Conservation (phyloP, 2,888 invertebrate genomes). For the Cheilosia grossa region DNA sequence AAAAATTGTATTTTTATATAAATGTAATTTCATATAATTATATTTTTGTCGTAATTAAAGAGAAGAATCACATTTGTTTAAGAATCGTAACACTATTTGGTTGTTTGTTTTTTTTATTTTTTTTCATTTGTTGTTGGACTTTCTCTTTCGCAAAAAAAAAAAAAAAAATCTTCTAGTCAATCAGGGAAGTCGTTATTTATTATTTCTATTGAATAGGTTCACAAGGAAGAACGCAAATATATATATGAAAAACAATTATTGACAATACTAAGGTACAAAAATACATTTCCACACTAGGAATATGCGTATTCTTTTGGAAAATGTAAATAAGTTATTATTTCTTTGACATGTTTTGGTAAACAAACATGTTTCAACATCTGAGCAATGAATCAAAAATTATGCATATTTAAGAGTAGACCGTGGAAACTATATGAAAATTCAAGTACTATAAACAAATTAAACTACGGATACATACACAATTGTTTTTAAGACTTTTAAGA, state of each 20-base stretch:
- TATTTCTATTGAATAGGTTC: constrained; percentile 10
- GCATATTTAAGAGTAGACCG: constrained; percentile 39
- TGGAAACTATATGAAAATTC: constrained; percentile 37
- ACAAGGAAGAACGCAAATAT: constrained; percentile 26
- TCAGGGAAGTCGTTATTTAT: constrained; percentile 67
- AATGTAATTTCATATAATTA: background rate
- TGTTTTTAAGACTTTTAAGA: constrained; percentile 57
- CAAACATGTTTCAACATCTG: constrained; percentile 17
- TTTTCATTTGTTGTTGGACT: constrained; percentile 6
- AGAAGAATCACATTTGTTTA: constrained; percentile 7
- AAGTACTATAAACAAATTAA: constrained; percentile 28
- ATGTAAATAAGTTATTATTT: constrained; percentile 43
- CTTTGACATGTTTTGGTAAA: constrained; percentile 2
- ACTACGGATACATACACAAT: constrained; percentile 46
- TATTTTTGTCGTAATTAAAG: constrained; percentile 44
- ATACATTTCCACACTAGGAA: constrained; percentile 18
- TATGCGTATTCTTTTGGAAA: constrained; percentile 12
- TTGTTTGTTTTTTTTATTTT: too few species aligned
- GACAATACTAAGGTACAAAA: constrained; percentile 73
- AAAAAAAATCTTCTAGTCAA: constrained; percentile 54
- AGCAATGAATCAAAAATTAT: constrained; percentile 45
- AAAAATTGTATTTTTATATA: constrained; percentile 10
- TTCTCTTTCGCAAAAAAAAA: constrained; percentile 14
- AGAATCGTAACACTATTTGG: constrained; percentile 8
- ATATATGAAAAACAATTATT: constrained; percentile 36